A percentile compares a stretch with the other conserved stretches of the same genome.
Conservation (phyloP, 2,888 invertebrate species). For the Lottia gigantea region DNA sequence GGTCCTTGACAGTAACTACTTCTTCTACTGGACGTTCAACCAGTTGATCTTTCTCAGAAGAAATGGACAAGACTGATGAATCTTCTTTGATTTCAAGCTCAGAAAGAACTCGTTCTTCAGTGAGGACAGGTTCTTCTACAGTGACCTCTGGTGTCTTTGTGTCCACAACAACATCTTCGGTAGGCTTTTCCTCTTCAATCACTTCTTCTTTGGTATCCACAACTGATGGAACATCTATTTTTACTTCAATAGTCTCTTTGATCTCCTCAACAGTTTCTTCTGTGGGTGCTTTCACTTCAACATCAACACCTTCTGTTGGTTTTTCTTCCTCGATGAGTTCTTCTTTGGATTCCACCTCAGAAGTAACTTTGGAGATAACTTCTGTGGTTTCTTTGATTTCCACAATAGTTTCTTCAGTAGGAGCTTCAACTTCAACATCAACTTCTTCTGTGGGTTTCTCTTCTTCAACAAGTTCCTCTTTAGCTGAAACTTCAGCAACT, state of each 20-base stretch:
- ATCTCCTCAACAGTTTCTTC: slow-evolving; percentile 28
- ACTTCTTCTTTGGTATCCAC: background rate
- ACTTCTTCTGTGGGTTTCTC: slow-evolving; percentile 26
- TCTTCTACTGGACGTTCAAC: background rate
- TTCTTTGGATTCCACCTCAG: slow-evolving; percentile 23
- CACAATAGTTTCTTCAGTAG: slow-evolving; percentile 21
- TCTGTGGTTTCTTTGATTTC: background rate
- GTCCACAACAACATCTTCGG: slow-evolving; percentile 12
- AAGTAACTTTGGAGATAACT: slow-evolving; percentile 24
- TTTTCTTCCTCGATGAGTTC: slow-evolving; percentile 12
- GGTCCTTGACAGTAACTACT: background rate
- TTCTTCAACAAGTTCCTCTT: slow-evolving; percentile 34
- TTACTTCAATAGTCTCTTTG: background rate
- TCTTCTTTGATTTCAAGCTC: slow-evolving; percentile 16
- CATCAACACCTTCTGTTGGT: slow-evolving; percentile 17
- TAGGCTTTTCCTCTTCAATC: slow-evolving; percentile 18
- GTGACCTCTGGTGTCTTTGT: background rate
- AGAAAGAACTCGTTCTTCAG: slow-evolving; percentile 11
- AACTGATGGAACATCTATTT: background rate
- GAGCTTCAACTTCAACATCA: slow-evolving; percentile 13
- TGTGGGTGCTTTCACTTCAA: slow-evolving; percentile 23
- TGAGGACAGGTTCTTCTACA: slow-evolving; percentile 5
- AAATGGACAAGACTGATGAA: slow-evolving; percentile 11
- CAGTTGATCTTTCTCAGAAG: slow-evolving; percentile 11
- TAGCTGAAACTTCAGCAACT: slow-evolving; percentile 28